Conservation (phyloP, 2,888 invertebrate genomes). For the Tetramorium bicarinatum region DNA sequence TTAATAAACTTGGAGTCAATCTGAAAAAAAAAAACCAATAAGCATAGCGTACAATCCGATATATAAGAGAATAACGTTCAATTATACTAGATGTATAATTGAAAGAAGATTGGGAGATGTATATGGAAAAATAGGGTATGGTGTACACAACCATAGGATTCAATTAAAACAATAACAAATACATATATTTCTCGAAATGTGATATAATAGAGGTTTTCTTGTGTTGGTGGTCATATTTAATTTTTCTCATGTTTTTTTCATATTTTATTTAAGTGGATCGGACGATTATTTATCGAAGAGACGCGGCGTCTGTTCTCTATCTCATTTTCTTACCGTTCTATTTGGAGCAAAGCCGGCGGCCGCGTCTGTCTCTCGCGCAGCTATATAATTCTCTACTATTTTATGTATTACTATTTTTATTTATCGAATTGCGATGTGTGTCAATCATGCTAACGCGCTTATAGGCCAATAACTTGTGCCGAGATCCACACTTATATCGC, state of each 20-base stretch:
- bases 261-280: slow-evolving; percentile 78
- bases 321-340: slow-evolving; percentile 65
- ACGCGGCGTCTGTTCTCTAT: slow-evolving; percentile 69
- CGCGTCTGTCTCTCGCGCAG: slow-evolving; percentile 69
- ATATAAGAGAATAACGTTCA: neutral
- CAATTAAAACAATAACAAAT: slow-evolving; percentile 87
- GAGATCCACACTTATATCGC: slow-evolving; percentile 61
- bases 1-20: neutral
- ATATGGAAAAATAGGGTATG: slow-evolving; percentile 4
- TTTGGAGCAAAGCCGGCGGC: slow-evolving; percentile 74
- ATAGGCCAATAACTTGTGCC: slow-evolving; percentile 65
- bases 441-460: slow-evolving; percentile 65
- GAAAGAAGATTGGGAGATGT: neutral
- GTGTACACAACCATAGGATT: slow-evolving; percentile 74
- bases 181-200: slow-evolving; percentile 86
- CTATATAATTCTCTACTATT: slow-evolving; percentile 69
- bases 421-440: slow-evolving; percentile 58
- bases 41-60: neutral
- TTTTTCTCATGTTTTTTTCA: slow-evolving; percentile 72
- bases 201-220: slow-evolving; percentile 83
- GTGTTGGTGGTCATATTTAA: slow-evolving; percentile 81
- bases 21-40: neutral
- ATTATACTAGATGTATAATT: neutral
- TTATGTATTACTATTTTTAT: slow-evolving; percentile 61
- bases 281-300: slow-evolving; percentile 75